Evolutionary conservation across 2,888 invertebrate genomes (phyloP).

Genomic region (Dysmachus trigonus): DNA sequence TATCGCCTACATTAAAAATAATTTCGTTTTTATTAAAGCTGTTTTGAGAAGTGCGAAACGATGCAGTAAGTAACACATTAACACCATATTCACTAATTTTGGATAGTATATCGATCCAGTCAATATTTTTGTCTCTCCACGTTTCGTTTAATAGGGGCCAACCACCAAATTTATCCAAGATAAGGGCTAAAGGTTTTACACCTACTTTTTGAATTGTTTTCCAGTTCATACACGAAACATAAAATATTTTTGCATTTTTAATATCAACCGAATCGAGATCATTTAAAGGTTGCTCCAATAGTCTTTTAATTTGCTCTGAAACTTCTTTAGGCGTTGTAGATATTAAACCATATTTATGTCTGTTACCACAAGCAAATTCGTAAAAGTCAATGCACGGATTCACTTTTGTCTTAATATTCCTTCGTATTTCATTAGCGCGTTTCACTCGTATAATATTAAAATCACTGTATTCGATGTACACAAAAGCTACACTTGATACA

Average conservation of each 20-base stretch:
- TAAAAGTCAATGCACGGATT: slow-evolving; percentile 11
- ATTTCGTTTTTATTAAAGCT: neutral
- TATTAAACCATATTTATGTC: neutral
- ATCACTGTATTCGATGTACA: neutral
- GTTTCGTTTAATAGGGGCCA: neutral
- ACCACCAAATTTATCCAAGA: neutral
- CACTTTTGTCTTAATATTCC: neutral
- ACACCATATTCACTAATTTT: neutral
- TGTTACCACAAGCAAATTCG: slow-evolving; percentile 17
- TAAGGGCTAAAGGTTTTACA: neutral
- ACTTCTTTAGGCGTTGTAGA: neutral
- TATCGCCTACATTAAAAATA: neutral
- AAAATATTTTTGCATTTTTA: neutral
- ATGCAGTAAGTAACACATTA: neutral
- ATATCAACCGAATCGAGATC: neutral
- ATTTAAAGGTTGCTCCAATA: neutral
- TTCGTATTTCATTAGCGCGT: neutral
- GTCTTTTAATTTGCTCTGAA: neutral
- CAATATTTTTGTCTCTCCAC: neutral
- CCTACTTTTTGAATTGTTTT: neutral
- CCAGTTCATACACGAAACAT: neutral
- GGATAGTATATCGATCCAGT: neutral
- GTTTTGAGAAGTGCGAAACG: neutral
- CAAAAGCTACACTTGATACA: neutral
- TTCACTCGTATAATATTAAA: neutral